A percentile compares a stretch with the other conserved stretches of the same genome.
Evolutionary conservation across 2,797 vertebrate species (phyloP).

Genomic region (Cossypha caffra): DNA sequence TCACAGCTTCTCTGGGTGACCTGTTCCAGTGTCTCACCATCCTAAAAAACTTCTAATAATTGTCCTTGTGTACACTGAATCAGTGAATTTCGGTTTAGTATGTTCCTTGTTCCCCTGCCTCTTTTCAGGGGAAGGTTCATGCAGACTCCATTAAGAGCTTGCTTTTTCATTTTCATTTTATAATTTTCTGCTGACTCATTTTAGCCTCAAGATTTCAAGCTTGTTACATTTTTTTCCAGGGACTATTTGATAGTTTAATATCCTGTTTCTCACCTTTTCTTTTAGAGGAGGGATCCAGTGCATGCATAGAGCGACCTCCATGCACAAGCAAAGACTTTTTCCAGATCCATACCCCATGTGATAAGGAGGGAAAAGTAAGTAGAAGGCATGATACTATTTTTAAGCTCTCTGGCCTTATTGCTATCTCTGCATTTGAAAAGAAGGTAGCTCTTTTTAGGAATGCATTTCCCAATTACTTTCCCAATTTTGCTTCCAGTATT

Average conservation of each 20-base stretch:
- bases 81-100: neutral
- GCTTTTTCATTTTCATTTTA: neutral
- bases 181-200: neutral
- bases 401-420: neutral
- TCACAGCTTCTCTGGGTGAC: neutral
- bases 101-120: fast-evolving
- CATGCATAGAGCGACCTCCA: slow-evolving; percentile 82
- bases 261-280: slow-evolving; percentile 1
- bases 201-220: neutral
- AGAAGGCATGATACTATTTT: neutral
- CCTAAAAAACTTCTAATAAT: neutral
- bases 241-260: neutral
- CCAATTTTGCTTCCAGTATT: neutral
- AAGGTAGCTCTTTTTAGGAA: neutral
- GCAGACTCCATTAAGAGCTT: neutral
- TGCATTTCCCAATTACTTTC: neutral
- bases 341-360: slow-evolving; percentile 92
- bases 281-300: slow-evolving; percentile 88
- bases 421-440: neutral
- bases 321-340: slow-evolving; percentile 93
- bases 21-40: neutral
- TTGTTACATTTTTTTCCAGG: fast-evolving
- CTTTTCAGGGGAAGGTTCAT: neutral
- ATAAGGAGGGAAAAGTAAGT: slow-evolving; percentile 90
- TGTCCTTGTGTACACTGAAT: neutral